phyloP scores from a whole-genome alignment of 2,797 vertebrate species.

The Tangara arthus region DNA sequence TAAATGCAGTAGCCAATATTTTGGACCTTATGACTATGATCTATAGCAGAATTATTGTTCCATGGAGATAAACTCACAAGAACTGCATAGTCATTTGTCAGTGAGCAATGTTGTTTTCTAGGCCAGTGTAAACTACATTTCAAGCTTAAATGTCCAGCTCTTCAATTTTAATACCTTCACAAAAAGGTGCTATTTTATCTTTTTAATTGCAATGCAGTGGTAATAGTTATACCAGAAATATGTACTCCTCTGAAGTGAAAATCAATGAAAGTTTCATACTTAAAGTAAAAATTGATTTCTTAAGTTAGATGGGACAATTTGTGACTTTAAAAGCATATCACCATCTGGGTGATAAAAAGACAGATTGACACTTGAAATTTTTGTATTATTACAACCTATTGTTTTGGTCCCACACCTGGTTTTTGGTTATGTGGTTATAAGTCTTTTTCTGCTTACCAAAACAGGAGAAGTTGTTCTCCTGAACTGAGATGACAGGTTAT shows the following conservation, averaged over 20 bases:
- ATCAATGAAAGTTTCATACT: slow-evolving; percentile 52
- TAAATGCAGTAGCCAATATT: slow-evolving; percentile 36
- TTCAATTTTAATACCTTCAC: slow-evolving; percentile 58
- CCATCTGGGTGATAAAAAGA: not conserved
- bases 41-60: slow-evolving; percentile 65
- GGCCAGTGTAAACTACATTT: slow-evolving; percentile 24
- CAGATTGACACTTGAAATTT: not conserved
- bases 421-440: not conserved
- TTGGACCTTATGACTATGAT: slow-evolving; percentile 52
- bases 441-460: not conserved
- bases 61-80: slow-evolving; percentile 50
- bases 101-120: slow-evolving; percentile 58
- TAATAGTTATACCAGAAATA: slow-evolving; percentile 51
- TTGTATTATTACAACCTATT: not conserved
- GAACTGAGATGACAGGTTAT: not conserved
- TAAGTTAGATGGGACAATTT: slow-evolving; percentile 48
- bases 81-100: slow-evolving; percentile 69
- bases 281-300: slow-evolving; percentile 64
- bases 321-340: slow-evolving; percentile 33
- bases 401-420: not conserved
- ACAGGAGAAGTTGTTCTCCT: not conserved
- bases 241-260: slow-evolving; percentile 55
- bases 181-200: slow-evolving; percentile 48
- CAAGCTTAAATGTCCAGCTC: not conserved
- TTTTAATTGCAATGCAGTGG: slow-evolving; percentile 55